Percentiles rank a stretch among this genome's conserved stretches.
Evolutionary conservation across 2,113 vertebrate species (phyloP).

Genomic region (Epinephelus lanceolatus): DNA sequence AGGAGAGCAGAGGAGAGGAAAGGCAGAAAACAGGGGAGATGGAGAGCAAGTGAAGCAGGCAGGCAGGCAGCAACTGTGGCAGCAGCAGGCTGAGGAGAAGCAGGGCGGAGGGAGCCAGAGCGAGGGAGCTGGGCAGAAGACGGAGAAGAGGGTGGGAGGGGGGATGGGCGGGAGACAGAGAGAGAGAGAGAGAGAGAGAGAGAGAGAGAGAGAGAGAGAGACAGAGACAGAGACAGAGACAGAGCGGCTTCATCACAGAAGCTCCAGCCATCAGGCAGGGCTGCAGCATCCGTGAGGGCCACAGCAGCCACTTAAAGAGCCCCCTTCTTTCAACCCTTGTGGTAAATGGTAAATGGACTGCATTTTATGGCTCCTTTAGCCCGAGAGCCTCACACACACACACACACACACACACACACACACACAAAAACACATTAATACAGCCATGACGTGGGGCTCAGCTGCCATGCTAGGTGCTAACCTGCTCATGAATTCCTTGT

Average conservation of each 20-base stretch:
- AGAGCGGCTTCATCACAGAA: slow-evolving; percentile 25
- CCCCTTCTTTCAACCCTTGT: slow-evolving; percentile 45
- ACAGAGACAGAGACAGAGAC: too few relatives aligned
- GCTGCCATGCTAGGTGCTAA: slow-evolving; percentile 18
- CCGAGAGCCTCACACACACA: slow-evolving; percentile 8
- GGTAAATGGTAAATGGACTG: slow-evolving; percentile 25
- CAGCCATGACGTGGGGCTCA: slow-evolving; percentile 3
- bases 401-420: slow-evolving; percentile 31
- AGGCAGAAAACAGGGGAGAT: slow-evolving; percentile 46
- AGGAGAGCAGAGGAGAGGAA: slow-evolving; percentile 37
- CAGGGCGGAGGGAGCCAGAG: slow-evolving; percentile 54
- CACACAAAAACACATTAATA: slow-evolving; percentile 6
- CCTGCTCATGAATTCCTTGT: not conserved
- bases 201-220: not conserved
- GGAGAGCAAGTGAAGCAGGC: slow-evolving; percentile 50
- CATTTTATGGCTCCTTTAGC: slow-evolving; percentile 43
- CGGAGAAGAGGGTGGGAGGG: slow-evolving; percentile 14
- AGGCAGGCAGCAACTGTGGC: slow-evolving; percentile 66
- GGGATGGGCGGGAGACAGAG: slow-evolving; percentile 22
- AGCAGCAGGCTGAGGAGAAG: slow-evolving; percentile 71
- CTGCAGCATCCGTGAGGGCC: slow-evolving; percentile 55
- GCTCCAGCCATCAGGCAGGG: slow-evolving; percentile 57
- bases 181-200: slow-evolving; percentile 7
- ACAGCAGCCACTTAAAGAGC: slow-evolving; percentile 47
- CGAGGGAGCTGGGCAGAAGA: slow-evolving; percentile 44